A percentile compares a stretch with the other conserved stretches of the same genome.
These are phyloP conservation scores for Protomyctophum bolini DNA, from an alignment of 2,113 vertebrate genomes.

Conservation along the genomic window DNA sequence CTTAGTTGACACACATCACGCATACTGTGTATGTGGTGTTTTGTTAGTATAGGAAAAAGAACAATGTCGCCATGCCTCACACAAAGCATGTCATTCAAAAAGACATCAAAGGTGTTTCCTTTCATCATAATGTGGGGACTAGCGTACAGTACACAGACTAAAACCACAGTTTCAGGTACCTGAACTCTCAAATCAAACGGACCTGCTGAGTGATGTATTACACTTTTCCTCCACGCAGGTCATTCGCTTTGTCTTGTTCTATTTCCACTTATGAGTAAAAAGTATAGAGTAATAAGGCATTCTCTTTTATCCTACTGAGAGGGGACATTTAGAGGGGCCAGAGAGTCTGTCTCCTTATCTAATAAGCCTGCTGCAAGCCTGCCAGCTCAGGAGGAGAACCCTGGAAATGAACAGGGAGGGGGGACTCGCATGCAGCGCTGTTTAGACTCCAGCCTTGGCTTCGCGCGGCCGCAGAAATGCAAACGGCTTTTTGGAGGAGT, in stretches of 20 bases:
- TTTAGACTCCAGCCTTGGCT: slow-evolving; percentile 67
- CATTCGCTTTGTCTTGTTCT: slow-evolving; percentile 70
- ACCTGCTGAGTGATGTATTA: slow-evolving; percentile 38
- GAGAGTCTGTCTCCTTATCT: slow-evolving; percentile 78
- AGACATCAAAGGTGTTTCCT: slow-evolving; percentile 42
- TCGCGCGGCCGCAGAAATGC: slow-evolving; percentile 59
- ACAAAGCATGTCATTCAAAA: slow-evolving; percentile 5
- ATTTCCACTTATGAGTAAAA: slow-evolving; percentile 63
- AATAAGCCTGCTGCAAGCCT: slow-evolving; percentile 72
- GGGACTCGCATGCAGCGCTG: slow-evolving; percentile 58
- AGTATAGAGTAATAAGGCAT: slow-evolving; percentile 60
- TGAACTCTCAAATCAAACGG: slow-evolving; percentile 46
- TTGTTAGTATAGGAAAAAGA: slow-evolving; percentile 18
- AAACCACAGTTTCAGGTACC: slow-evolving; percentile 53
- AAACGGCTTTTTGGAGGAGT: slow-evolving; percentile 61
- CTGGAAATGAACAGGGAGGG: slow-evolving; percentile 65
- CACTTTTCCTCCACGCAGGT: slow-evolving; percentile 47
- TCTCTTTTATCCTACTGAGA: slow-evolving; percentile 76
- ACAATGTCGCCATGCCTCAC: neutral
- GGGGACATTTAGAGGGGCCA: slow-evolving; percentile 73
- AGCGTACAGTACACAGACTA: slow-evolving; percentile 32
- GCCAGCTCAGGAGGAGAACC: slow-evolving; percentile 71
- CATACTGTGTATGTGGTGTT: slow-evolving; percentile 31
- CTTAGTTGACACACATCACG: neutral
- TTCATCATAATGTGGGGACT: slow-evolving; percentile 44